Percentiles rank a stretch among this genome's conserved stretches.
These are phyloP conservation scores for Sclerodermus sp. DNA, from an alignment of 2,888 invertebrate genomes.

Conservation along the genomic window DNA sequence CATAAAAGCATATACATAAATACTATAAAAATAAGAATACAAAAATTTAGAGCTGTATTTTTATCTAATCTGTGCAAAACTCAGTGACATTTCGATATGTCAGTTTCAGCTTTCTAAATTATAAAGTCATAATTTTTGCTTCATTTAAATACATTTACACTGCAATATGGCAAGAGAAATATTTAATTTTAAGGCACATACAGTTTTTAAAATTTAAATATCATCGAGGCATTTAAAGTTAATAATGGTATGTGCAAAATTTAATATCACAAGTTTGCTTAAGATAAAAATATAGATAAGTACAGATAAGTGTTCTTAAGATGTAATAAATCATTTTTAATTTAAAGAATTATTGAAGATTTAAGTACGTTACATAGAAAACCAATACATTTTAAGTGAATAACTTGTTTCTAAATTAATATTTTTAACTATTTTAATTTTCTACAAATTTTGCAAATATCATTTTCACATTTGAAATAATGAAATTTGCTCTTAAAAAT, in stretches of 20 bases:
- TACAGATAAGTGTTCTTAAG: slow-evolving; percentile 5
- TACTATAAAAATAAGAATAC: slow-evolving; percentile 26
- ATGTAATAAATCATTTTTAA: background rate
- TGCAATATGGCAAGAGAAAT: slow-evolving; percentile 16
- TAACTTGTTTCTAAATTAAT: too few relatives aligned
- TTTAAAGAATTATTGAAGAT: background rate
- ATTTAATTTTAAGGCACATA: slow-evolving; percentile 23
- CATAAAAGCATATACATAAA: slow-evolving; percentile 21
- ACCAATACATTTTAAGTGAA: background rate
- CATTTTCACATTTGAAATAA: too few relatives aligned
- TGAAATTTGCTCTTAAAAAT: too few relatives aligned
- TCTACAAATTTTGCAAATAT: too few relatives aligned
- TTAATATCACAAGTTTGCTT: too few relatives aligned
- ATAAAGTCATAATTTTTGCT: background rate
- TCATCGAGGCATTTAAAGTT: too few relatives aligned
- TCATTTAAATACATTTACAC: slow-evolving; percentile 12
- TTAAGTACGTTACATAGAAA: background rate
- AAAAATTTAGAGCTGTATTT: slow-evolving; percentile 10
- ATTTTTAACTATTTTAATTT: too few relatives aligned
- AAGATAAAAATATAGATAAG: background rate
- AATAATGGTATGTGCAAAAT: too few relatives aligned
- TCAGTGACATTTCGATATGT: too few relatives aligned
- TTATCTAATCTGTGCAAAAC: background rate
- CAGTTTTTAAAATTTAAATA: slow-evolving; percentile 3
- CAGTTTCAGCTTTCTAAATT: too few relatives aligned